Conservation (phyloP, 2,888 invertebrate species). For the Heteropelma amictum region DNA sequence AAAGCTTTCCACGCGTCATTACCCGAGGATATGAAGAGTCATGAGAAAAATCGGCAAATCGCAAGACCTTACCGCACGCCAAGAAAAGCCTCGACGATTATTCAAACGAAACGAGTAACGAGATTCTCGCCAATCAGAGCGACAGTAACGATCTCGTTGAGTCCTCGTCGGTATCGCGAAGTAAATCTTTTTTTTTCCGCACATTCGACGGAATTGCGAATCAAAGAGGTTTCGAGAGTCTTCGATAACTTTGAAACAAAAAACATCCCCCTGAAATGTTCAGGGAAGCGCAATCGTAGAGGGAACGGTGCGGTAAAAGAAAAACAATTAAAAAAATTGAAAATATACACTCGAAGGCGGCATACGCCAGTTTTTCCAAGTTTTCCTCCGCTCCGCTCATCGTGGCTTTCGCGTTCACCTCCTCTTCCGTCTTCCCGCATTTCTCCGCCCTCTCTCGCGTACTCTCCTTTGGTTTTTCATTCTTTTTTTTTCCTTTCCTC, state of each 20-base stretch:
- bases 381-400: slow-evolving; percentile 32
- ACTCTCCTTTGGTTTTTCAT: slow-evolving; percentile 38
- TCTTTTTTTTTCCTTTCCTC: slow-evolving; percentile 47
- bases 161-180: not conserved
- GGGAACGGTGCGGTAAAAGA: slow-evolving; percentile 16
- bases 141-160: slow-evolving; percentile 66
- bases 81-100: slow-evolving; percentile 65
- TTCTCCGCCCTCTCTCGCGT: slow-evolving; percentile 43
- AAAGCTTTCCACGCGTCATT: slow-evolving; percentile 73
- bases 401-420: slow-evolving; percentile 38
- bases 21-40: slow-evolving; percentile 72
- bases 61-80: slow-evolving; percentile 53
- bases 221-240: no score
- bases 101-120: slow-evolving; percentile 76
- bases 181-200: no score
- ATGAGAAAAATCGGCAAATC: slow-evolving; percentile 72
- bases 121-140: slow-evolving; percentile 75
- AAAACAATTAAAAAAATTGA: slow-evolving; percentile 11
- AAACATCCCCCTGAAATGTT: slow-evolving; percentile 19
- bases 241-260: no score
- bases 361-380: slow-evolving; percentile 43
- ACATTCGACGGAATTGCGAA: no score
- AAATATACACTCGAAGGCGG: slow-evolving; percentile 46
- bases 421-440: slow-evolving; percentile 52
- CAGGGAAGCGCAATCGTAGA: slow-evolving; percentile 13